phyloP scores from a whole-genome alignment of 2,888 invertebrate genomes.

The Drosophila multiciliata region DNA sequence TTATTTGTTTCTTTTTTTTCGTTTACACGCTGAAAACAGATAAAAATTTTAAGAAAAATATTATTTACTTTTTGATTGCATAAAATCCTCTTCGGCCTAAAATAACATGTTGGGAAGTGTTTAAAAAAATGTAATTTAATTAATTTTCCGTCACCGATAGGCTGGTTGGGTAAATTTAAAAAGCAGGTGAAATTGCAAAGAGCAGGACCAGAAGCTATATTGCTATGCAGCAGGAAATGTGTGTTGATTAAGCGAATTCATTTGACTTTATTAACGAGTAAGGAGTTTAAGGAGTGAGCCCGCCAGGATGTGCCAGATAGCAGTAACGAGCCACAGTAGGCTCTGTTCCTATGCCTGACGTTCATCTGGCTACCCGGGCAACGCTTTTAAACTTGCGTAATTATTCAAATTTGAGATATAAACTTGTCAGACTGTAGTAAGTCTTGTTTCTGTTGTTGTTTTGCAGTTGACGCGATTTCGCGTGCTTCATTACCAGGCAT shows the following conservation, averaged over 20 bases:
- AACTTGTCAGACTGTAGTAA: conserved; percentile 40
- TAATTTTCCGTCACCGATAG: conserved; percentile 55
- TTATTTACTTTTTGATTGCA: conserved; percentile 66
- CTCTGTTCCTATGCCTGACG: conserved; percentile 26
- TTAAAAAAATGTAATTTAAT: conserved; percentile 53
- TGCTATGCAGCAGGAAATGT: conserved; percentile 19
- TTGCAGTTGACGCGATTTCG: conserved; percentile 35
- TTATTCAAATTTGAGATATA: conserved; percentile 67
- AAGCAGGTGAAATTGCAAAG: conserved; percentile 38
- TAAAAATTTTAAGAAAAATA: conserved; percentile 58
- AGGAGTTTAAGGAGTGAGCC: conserved; percentile 43
- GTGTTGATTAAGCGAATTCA: conserved; percentile 80
- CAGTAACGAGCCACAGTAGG: conserved; percentile 19
- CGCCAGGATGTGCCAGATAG: conserved; percentile 25
- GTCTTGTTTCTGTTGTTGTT: conserved; percentile 15
- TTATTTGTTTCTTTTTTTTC: conserved; percentile 14
- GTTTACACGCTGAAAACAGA: conserved; percentile 61
- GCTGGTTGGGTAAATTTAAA: conserved; percentile 35
- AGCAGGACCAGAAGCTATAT: conserved; percentile 17
- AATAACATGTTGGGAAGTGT: conserved; percentile 32
- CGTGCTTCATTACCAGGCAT: conserved; percentile 52
- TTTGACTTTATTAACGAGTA: conserved; percentile 74
- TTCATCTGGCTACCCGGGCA: conserved; percentile 44
- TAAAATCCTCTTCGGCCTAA: conserved; percentile 27
- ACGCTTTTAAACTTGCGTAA: conserved; percentile 63